Base-by-base conservation (phyloP, 2,797 vertebrate genomes). In the Anabacerthia variegaticeps region DNA sequence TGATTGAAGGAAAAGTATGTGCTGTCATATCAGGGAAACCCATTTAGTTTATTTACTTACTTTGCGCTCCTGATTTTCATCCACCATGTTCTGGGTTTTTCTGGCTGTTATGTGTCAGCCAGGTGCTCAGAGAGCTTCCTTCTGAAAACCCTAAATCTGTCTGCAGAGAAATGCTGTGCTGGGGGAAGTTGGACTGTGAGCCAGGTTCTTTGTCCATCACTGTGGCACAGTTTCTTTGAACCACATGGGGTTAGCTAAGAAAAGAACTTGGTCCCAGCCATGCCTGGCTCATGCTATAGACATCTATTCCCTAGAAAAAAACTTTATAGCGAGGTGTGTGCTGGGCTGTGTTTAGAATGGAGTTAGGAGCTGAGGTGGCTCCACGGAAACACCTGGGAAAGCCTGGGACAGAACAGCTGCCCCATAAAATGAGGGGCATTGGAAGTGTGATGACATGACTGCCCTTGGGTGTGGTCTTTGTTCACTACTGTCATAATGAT, bases 21-120 rank as follows among this genome's bases (percentile, higher is more conserved):
- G 74, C 85, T 73, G 67, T 78, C 56, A 52, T 48, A 81, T n/a
- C 62, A 68, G 72, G 83, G 93, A 94, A 87, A 79, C 67, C 59
- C 51, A 49, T 76, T 88, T 61, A 18, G 6, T 77, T 91, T 96
- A 41, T 95, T 95, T 89, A 48, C 84, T 65, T 48, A 71, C 56
- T 52, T 90, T 88, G 68, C 71, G 43, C 56, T 89, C 54, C 62
- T 75, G 39, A 49, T 91, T 96, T 92, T 92, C 39, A 48, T 68
- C 28, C 49, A 20, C 49, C 0, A 0, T 26, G 19, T 79, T 62
- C 72, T 72, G 55, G 43, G 30, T 12, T 88, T 92, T 93, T 88
- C 69, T 85, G 71, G 77, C 79, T 76, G 12, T 81, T 63, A 24
- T 26, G 86, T 95, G 76, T 51, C 59, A 69, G 48, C 32, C 81